These are phyloP conservation scores for Cladopsammia gracilis DNA, from an alignment of 64 coral and sea anemone genomes.

Conservation along the genomic window DNA sequence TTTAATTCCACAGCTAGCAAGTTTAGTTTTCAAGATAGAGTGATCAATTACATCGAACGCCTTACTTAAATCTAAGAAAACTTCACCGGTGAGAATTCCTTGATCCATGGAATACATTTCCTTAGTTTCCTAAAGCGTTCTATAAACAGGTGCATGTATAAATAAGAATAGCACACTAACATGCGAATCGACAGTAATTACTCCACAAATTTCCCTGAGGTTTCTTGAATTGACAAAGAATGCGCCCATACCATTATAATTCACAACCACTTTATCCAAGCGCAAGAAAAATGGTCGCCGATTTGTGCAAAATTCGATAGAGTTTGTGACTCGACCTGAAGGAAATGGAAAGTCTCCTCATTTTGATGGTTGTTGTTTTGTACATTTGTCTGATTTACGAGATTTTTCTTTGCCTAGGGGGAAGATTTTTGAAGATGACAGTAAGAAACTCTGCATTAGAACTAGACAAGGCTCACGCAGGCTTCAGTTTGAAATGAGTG, in stretches of 20 bases:
- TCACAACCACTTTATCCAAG: background rate
- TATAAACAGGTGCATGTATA: conserved; percentile 1
- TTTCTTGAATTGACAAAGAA: conserved; percentile 26
- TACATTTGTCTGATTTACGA: conserved; percentile 31
- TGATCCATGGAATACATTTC: background rate
- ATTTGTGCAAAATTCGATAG: background rate
- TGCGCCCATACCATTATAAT: background rate
- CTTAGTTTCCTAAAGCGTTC: background rate
- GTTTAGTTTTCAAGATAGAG: too few species aligned
- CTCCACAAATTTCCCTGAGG: conserved; percentile 19
- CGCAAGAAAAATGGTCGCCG: background rate
- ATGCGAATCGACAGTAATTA: background rate
- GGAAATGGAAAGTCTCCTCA: conserved; percentile 1
- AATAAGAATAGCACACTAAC: background rate
- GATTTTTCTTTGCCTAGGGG: background rate
- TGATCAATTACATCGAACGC: too few species aligned
- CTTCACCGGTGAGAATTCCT: too few species aligned
- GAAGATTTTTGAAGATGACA: background rate
- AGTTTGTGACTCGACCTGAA: background rate
- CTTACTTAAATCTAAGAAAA: too few species aligned
- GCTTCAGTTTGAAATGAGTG: too few species aligned
- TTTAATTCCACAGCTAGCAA: too few species aligned
- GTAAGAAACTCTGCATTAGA: background rate
- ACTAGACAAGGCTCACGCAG: background rate
- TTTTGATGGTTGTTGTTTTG: conserved; percentile 15